A percentile compares a stretch with the other conserved stretches of the same genome.
Conservation (phyloP, 2,113 vertebrate genomes). For the Sterna hirundo region DNA sequence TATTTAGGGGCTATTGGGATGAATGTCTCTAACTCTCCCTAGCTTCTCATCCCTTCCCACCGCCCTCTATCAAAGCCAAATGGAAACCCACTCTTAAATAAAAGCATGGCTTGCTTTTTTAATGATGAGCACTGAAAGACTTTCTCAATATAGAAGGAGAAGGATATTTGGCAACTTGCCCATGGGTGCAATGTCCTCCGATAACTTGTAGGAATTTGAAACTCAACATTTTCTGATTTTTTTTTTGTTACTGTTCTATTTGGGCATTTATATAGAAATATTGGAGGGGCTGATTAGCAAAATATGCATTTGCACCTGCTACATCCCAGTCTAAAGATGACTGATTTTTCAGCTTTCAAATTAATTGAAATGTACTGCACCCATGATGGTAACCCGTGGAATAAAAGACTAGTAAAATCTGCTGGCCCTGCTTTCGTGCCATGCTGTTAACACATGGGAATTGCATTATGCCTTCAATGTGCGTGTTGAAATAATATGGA, state of each 20-base stretch:
- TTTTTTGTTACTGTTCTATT: background rate
- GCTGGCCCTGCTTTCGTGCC: background rate
- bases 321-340: background rate
- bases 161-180: background rate
- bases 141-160: background rate
- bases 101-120: background rate
- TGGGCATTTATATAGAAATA: background rate
- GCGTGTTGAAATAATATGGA: background rate
- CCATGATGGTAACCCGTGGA: background rate
- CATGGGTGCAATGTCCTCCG: background rate
- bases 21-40: background rate
- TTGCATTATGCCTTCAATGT: background rate
- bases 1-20: slow-evolving; percentile 11
- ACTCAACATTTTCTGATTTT: background rate
- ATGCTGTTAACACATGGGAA: background rate
- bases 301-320: background rate
- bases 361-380: background rate
- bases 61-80: background rate
- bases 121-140: background rate
- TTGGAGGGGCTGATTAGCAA: background rate
- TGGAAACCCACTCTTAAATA: background rate
- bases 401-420: background rate
- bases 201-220: background rate
- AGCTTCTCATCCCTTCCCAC: background rate
- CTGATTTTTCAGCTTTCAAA: background rate